A percentile compares a stretch with the other conserved stretches of the same genome.
These are phyloP conservation scores for Drosophila anomelani DNA, from an alignment of 2,888 invertebrate species.

Conservation along the genomic window DNA sequence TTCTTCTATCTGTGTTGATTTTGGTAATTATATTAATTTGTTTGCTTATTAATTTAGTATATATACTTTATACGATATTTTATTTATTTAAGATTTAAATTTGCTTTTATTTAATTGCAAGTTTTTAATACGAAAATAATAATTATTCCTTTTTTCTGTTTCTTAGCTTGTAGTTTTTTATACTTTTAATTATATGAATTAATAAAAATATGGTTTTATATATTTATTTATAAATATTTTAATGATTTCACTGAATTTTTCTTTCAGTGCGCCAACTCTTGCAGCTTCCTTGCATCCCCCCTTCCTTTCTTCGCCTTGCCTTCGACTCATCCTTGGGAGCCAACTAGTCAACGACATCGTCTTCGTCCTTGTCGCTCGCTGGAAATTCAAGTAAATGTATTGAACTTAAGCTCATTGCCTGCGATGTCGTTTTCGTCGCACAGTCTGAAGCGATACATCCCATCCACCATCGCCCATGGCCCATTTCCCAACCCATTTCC, in stretches of 20 bases:
- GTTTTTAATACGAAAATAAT: too few species aligned
- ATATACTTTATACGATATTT: too few species aligned
- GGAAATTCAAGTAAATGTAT: constrained; percentile 77
- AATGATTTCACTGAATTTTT: background rate
- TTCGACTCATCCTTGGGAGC: constrained; percentile 36
- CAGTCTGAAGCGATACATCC: constrained; percentile 37
- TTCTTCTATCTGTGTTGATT: background rate
- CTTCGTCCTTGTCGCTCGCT: constrained; percentile 53
- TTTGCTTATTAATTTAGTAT: background rate
- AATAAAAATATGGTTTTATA: background rate
- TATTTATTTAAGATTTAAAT: too few species aligned
- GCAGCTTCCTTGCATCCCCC: background rate
- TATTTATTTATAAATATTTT: background rate
- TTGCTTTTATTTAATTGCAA: too few species aligned
- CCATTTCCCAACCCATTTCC: constrained; percentile 5
- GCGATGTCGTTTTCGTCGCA: constrained; percentile 52
- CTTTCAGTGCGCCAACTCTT: constrained; percentile 1
- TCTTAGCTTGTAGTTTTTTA: background rate
- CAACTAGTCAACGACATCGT: constrained; percentile 71
- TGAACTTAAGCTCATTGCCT: constrained; percentile 79
- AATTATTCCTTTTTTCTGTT: background rate
- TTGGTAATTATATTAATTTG: background rate
- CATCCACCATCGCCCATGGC: constrained; percentile 14
- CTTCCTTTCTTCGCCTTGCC: background rate
- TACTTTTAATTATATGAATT: too few species aligned